Evolutionary conservation across 2,797 vertebrate genomes (phyloP), one percentile per base, ranked within the genome.

Genomic region (Rallus crepitans): DNA sequence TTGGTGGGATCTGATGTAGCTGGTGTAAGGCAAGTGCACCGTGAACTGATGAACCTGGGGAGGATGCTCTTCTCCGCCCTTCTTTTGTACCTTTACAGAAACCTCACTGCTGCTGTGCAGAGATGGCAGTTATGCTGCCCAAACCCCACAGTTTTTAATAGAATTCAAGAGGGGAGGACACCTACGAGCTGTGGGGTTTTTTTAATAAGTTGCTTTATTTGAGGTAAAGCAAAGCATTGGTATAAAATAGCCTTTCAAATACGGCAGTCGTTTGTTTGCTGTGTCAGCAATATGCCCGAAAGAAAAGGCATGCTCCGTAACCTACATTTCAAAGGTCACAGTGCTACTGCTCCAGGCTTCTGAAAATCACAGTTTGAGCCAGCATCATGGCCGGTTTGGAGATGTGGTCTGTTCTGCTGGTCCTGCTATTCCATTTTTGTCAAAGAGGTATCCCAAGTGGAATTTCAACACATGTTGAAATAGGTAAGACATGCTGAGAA

Each of bases 381-480:
- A 80, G 66, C 64, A 95, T 53, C 94, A 98, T 98, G 98, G 82
- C 87, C 78, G 52, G 47, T 39, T 61, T 66, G 87, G 93, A 95
- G 82, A 53, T 87, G 31, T 89, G 92, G 91, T 52, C 82, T 14
- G 47, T 91, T 69, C 42, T 90, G 52, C 91, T 98, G 80, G 3
- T 97, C 27, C 1, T 69, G 19, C 52, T 98, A 13, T 90, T 12
- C 35, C 17, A 24, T 35, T 76, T 97, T 66, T 98, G 90, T 33
- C 87, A 87, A 12, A 71, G 59, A 35, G 70, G 82, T 35, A 75
- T 82, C 9, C n/a, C 95, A 0, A 94, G 98, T 64, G 98, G 98
- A 59, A 84, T 98, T 84, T 98, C 98, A 66, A 98, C 98, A 12
- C 98, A 98, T 14, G 33, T 98, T 86, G 98, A 98, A 96, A 98